A percentile compares a stretch with the other conserved stretches of the same genome.
These are phyloP conservation scores for Chiloscyllium plagiosum DNA, from an alignment of 2,113 vertebrate genomes.

Conservation along the genomic window DNA sequence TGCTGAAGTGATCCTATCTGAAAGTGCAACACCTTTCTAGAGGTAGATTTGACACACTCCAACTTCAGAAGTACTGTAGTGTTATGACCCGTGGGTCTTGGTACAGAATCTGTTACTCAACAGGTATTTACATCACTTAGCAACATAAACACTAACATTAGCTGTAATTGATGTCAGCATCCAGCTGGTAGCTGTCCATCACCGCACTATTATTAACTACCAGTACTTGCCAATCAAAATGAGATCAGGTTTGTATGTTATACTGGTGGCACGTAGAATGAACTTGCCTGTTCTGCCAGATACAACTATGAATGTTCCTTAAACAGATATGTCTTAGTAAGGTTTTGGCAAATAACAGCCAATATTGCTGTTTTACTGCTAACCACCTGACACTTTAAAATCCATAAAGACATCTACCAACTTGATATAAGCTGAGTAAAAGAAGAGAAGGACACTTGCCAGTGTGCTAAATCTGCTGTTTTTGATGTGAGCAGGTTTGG, in stretches of 20 bases:
- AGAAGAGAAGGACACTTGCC: background rate
- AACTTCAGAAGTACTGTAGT: background rate
- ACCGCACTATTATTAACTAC: conserved; percentile 20
- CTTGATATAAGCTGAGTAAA: background rate
- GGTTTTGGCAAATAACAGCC: background rate
- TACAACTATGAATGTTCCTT: background rate
- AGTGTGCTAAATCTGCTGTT: background rate
- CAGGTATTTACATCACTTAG: background rate
- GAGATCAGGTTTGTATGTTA: background rate
- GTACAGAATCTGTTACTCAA: background rate
- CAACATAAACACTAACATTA: conserved; percentile 28
- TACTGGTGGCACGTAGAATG: background rate
- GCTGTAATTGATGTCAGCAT: background rate
- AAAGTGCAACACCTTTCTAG: background rate
- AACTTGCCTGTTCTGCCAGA: background rate
- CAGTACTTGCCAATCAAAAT: background rate
- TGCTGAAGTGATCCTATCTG: background rate
- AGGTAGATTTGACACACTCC: background rate
- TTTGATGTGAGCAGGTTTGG: too few species aligned
- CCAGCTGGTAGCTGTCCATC: conserved; percentile 36
- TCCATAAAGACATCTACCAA: background rate
- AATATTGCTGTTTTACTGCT: background rate
- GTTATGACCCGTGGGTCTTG: background rate
- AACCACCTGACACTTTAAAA: background rate
- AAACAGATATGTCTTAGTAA: background rate